Conservation (phyloP, 1,140 invertebrate genomes). For the Acromyrmex heyeri region DNA sequence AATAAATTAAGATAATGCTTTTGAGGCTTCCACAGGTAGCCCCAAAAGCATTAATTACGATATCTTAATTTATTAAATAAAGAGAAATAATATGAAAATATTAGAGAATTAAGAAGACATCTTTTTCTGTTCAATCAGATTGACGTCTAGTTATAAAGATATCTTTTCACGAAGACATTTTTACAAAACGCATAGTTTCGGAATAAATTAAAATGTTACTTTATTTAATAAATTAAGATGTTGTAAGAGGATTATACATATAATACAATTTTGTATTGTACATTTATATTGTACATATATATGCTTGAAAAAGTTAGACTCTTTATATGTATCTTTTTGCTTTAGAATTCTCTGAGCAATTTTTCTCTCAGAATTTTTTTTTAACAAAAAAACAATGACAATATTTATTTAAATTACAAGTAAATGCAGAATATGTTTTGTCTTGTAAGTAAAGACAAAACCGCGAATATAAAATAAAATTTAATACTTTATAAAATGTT, state of each 20-base stretch:
- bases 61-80: too few relatives aligned
- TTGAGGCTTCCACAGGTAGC: too few relatives aligned
- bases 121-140: too few relatives aligned
- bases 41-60: too few relatives aligned
- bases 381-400: neutral
- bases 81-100: too few relatives aligned
- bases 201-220: neutral
- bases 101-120: too few relatives aligned
- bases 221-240: neutral
- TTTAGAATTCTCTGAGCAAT: constrained; percentile 1
- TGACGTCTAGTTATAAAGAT: too few relatives aligned
- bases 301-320: neutral
- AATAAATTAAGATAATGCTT: too few relatives aligned
- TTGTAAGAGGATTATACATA: neutral
- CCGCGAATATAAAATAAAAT: neutral
- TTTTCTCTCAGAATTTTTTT: neutral
- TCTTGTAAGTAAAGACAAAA: neutral
- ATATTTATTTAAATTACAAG: neutral
- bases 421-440: neutral
- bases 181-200: too few relatives aligned
- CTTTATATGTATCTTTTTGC: neutral
- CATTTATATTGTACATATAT: neutral
- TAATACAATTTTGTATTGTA: neutral
- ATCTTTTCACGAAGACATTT: too few relatives aligned
- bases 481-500: neutral